phyloP scores from a whole-genome alignment of 2,797 vertebrate genomes.

The Euphonia xanthogaster region DNA sequence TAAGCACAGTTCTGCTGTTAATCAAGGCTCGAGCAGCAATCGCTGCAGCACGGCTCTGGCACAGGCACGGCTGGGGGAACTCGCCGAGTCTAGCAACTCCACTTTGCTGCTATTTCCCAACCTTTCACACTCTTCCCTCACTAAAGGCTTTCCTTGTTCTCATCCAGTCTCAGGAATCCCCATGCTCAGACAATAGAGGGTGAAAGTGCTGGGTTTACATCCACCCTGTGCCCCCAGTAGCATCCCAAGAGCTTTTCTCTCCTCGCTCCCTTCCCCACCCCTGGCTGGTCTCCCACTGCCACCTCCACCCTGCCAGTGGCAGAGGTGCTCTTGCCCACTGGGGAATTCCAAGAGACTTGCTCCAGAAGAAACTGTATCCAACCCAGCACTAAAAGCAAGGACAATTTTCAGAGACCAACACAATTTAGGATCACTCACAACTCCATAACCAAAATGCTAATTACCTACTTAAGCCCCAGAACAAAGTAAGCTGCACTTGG shows the following conservation, averaged over 20 bases:
- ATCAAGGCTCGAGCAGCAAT: background rate
- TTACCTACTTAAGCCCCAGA: constrained; percentile 72
- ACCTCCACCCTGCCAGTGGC: rapidly evolving
- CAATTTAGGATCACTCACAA: constrained; percentile 15
- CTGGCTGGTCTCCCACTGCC: background rate
- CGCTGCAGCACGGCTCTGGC: background rate
- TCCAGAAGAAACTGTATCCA: background rate
- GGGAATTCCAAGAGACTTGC: background rate
- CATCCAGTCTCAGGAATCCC: background rate
- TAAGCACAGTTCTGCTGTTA: constrained; percentile 54
- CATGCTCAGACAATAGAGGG: background rate
- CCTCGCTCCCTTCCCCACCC: rapidly evolving
- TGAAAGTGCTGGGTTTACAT: background rate
- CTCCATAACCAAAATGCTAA: constrained; percentile 52
- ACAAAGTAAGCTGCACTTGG: constrained; percentile 50
- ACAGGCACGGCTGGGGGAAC: background rate
- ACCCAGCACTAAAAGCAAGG: background rate
- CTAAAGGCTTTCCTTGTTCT: background rate
- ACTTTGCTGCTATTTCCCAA: background rate
- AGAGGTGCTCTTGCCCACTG: background rate
- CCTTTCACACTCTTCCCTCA: background rate
- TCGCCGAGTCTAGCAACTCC: rapidly evolving
- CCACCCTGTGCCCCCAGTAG: background rate
- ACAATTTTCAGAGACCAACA: background rate
- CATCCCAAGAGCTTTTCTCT: background rate